Evolutionary conservation across 30 jellyfish, hydroid and myxozoan species (phyloP), one percentile per base, ranked within the genome.

Genomic region (Aurelia aurita): DNA sequence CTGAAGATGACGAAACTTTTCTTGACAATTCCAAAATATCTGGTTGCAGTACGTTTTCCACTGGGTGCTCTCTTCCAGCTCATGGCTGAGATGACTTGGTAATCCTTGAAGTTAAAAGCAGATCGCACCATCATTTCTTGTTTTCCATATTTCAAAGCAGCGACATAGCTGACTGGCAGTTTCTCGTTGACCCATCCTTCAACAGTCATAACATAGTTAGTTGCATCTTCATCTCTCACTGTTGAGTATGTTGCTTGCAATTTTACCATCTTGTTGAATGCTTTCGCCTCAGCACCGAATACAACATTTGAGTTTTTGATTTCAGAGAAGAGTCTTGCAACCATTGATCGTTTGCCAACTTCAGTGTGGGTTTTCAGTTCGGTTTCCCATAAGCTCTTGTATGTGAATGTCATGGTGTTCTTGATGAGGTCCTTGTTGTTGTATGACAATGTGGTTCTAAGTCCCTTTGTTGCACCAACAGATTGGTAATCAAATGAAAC

Each of bases 171-270:
- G 21, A 69, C 84, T 65, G 96, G 96, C 20, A 87, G 90, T 64
- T 77, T 76, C 82, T 77, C 35, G 96, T 87, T 87, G 25, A 77
- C 81, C 96, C 87, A 72, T 18, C 85, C 96, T 69, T 87, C 90
- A 28, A 87, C 84, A 15, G 80, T 74, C 68, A 87, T 63, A 18
- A 72, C 51, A 84, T 87, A 77, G 53, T 31, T 68, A 6, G 87
- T 87, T 27, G 88, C 83, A 44, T 67, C 96, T n/a, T 77, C 81
- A 18, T 53, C 75, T 18, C 57, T 7, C 6, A 23, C 78, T 9
- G 77, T 64, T 20, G 90, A 72, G 87, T 87, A 87, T 14, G 96
- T 87, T 19, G 90, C 96, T 31, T 77, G 88, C 82, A 77, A 60
- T 54, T 66, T 77, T 54, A 77, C 86, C 79, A 87, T 39, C 53